Evolutionary conservation across 64 coral and sea anemone genomes (phyloP).

Genomic region (Stichodactyla mertensii): DNA sequence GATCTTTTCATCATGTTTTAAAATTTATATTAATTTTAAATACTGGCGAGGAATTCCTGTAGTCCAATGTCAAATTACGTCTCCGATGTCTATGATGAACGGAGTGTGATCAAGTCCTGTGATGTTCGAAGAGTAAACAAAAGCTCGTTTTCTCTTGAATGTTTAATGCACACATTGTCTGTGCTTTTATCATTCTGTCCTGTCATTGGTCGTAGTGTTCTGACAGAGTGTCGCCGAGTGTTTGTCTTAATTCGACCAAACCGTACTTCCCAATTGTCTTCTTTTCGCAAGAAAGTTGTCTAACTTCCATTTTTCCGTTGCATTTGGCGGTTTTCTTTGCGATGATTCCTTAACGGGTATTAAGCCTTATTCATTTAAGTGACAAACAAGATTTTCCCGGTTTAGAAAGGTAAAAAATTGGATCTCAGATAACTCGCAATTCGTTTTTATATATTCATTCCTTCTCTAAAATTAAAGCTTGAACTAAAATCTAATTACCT

Average conservation of each 20-base stretch:
- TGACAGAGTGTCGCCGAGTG: neutral
- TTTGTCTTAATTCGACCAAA: neutral
- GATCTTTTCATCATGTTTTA: neutral
- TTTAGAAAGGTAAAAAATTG: neutral
- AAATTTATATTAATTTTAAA: neutral
- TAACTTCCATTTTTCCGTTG: neutral
- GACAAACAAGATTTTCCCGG: neutral
- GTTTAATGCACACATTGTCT: constrained; percentile 12
- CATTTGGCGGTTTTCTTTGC: neutral
- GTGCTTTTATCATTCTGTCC: neutral
- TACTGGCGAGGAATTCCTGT: neutral
- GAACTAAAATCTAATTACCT: neutral
- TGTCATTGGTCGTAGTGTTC: neutral
- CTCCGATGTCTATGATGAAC: neutral
- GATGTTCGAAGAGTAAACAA: constrained; percentile 1
- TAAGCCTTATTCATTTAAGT: neutral
- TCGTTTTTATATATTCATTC: neutral
- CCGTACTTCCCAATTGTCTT: neutral
- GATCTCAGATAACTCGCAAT: neutral
- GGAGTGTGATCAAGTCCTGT: neutral
- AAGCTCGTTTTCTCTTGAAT: constrained; percentile 21
- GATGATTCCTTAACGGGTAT: neutral
- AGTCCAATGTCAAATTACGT: neutral
- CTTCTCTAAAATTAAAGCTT: neutral
- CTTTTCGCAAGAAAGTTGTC: constrained; percentile 10